Base-by-base conservation (phyloP, 2,888 invertebrate species). In the Meganola albula region DNA sequence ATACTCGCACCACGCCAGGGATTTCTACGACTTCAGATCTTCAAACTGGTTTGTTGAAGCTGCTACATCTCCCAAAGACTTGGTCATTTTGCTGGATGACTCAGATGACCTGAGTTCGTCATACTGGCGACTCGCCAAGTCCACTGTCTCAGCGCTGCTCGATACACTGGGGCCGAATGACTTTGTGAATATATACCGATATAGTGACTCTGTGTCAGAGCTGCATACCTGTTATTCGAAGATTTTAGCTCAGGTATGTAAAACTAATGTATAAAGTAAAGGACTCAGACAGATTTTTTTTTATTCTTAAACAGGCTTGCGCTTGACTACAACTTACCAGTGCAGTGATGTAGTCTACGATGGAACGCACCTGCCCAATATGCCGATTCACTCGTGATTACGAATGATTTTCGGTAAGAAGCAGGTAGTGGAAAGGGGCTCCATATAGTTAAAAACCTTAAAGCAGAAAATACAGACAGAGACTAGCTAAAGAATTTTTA, bases 11-110 rank as follows among this genome's bases (percentile, higher is more conserved):
- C 95, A 93, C 65, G 93, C 90, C 50, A 90, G 93, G 34, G 90
- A 92, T 47, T 91, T 98, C 61, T 97, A 97, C 85, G 99, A 99
- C 84, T 98, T 97, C 68, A 91, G 98, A 18, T 91, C 95, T 7
- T 92, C 96, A 24, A 92, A 94, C 58, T 98, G 98, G 98, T 99
- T 98, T 76, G 94, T 99, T 7, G 95, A 96, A 55, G 98, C 98
- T 0, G 98, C 98, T 8, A 97, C 97, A 4, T 97, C 97, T 39
- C 97, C 99, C 0, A 99, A 99, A 76, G 99, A 99, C 78, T 88
- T 99, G 60, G 92, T 98, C 44, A 97, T 99, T 50, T 88, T 99
- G 31, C 79, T 99, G 33, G 99, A 99, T 68, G 90, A 92, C 47
- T 96, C 96, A 4, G 95, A 96, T 8, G 94, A 96, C 46, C 93